phyloP scores from a whole-genome alignment of 2,797 vertebrate genomes.

The Malacoraja senta region DNA sequence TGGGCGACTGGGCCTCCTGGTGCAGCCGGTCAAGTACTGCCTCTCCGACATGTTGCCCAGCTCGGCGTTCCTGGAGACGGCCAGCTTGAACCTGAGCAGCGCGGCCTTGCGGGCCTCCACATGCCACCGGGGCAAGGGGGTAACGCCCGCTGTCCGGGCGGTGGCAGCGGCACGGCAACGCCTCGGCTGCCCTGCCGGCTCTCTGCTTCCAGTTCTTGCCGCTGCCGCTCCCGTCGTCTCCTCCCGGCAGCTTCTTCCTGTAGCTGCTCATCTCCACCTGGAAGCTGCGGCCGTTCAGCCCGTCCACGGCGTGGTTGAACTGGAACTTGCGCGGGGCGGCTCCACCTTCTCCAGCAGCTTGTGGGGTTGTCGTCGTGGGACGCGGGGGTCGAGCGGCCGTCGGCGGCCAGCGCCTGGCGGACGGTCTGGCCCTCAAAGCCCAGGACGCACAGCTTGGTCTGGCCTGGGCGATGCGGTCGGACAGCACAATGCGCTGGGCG shows the following conservation, averaged over 20 bases:
- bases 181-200: accelerated
- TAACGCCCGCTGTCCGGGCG: neutral
- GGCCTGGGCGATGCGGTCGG: slow-evolving; percentile 7
- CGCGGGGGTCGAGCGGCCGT: neutral
- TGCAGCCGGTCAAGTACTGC: neutral
- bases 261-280: neutral
- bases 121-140: neutral
- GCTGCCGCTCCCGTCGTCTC: accelerated
- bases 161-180: no score
- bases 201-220: neutral
- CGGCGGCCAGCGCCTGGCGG: neutral
- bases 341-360: slow-evolving; percentile 21
- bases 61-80: neutral
- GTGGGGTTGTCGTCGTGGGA: neutral
- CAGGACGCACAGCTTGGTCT: slow-evolving; percentile 6
- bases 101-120: neutral
- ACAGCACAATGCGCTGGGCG: neutral
- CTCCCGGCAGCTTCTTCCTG: neutral
- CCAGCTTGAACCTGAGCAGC: neutral
- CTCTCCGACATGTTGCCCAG: neutral
- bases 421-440: slow-evolving; percentile 7
- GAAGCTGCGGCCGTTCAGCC: neutral
- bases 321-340: neutral
- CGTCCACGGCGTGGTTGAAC: neutral
- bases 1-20: neutral